Base-by-base conservation (phyloP, 2,113 vertebrate genomes). In the Rutilus rutilus region DNA sequence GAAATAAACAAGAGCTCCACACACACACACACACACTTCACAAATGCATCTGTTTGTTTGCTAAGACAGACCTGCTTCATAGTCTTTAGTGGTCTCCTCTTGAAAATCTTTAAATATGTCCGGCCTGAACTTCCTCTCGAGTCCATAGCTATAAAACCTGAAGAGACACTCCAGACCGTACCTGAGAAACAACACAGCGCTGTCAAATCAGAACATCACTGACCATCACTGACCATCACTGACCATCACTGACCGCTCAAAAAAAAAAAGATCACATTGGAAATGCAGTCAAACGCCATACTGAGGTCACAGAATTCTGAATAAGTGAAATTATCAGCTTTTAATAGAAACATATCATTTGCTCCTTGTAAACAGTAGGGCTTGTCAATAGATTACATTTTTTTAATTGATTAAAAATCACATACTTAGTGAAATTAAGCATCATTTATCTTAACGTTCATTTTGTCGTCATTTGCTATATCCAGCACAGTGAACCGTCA, bases 91-190 rank as follows among this genome's bases (percentile, higher is more conserved):
- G 42, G 98, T 99, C 92, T 99, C 98, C 89, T 99, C 98, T 94
- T 99, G 97, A 88, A 99, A 99, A 92, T 99, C 97, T 89, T 97
- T 98, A 90, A 99, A 99, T 89, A 99, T 98, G 87, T 99, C 98
- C 0, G 95, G 95, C 90, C 98, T 95, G 94, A 99, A 99, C 88
- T 99, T 99, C 93, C 96, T 98, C 93, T 99, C 98, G 82, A 99
- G 94, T 33, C 98, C 98, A 0, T 99, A 99, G 93, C 98, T 99
- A 90, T 98, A 99, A 93, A 99, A 99, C 95, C 98, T 96, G 95
- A 99, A 99, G 94, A 99, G 96, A 95, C 98, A 99, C 96, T 99
- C 98, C 92, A 99, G 93, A 84, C 98, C 98, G 64, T 99, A 99
- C 94, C 98, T 99, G 92, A 77, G 10, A 8, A 78, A 59, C 42